Conservation (phyloP, 1,140 invertebrate species). For the Daktulosphaira vitifoliae region DNA sequence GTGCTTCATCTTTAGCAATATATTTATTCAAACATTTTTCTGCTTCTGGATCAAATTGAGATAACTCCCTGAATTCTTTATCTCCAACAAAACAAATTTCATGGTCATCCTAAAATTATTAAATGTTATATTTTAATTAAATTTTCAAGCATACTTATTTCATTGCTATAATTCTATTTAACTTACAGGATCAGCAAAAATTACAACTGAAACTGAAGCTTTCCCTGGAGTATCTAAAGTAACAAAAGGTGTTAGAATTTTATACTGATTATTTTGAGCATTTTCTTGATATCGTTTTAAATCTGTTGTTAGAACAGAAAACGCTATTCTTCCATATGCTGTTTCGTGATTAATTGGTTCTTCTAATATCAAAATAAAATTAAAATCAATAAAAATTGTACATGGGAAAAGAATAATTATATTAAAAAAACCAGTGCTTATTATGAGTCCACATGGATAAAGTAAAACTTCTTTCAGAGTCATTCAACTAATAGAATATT, state of each 20-base stretch:
- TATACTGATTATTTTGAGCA: slow-evolving; percentile 62
- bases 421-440: background rate
- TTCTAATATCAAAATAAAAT: slow-evolving; percentile 44
- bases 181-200: slow-evolving; percentile 79
- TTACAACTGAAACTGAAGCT: slow-evolving; percentile 89
- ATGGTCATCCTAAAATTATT: slow-evolving; percentile 67
- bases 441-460: background rate
- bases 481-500: no score
- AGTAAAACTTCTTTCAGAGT: no score
- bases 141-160: no score
- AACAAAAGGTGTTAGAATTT: slow-evolving; percentile 78
- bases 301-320: slow-evolving; percentile 68
- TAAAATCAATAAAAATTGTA: no score
- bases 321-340: slow-evolving; percentile 92
- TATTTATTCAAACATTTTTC: slow-evolving; percentile 69
- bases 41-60: slow-evolving; percentile 73
- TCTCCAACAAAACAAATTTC: slow-evolving; percentile 99
- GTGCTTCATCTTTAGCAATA: slow-evolving; percentile 57
- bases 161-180: background rate
- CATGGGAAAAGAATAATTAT: background rate
- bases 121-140: no score
- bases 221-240: slow-evolving; percentile 93
- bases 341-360: slow-evolving; percentile 70
- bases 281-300: slow-evolving; percentile 65
- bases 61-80: slow-evolving; percentile 82